Evolutionary conservation across 2,113 vertebrate species (phyloP).

Genomic region (Furnarius figulus): DNA sequence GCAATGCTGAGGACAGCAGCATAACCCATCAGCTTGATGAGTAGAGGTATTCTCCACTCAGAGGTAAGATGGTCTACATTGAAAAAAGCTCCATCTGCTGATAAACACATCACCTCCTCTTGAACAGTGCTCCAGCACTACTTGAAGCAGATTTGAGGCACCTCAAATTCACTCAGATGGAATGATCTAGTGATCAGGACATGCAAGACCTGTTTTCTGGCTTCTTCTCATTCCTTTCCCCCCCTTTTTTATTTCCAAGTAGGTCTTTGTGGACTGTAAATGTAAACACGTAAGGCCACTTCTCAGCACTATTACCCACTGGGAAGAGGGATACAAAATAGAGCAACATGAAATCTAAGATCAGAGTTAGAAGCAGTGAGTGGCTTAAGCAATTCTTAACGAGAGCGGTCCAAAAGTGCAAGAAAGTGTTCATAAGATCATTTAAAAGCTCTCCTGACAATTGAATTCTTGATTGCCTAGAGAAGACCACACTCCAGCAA

Average conservation of each 20-base stretch:
- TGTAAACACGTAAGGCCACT: neutral
- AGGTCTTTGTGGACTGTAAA: neutral
- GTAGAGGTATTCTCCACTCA: neutral
- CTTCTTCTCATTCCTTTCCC: neutral
- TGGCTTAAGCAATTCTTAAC: neutral
- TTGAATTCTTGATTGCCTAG: neutral
- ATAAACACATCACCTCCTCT: neutral
- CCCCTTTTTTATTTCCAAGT: neutral
- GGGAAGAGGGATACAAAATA: neutral
- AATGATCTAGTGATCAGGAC: neutral
- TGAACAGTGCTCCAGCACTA: neutral
- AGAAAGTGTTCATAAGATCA: neutral
- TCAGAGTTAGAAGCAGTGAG: neutral
- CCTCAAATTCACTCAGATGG: neutral
- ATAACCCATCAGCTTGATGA: neutral
- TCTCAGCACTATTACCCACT: rapidly evolving
- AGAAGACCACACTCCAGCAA: neutral
- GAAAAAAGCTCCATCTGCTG: neutral
- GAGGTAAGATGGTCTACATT: neutral
- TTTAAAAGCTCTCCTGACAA: neutral
- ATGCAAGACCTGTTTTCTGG: neutral
- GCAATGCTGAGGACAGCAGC: neutral
- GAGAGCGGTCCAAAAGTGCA: neutral
- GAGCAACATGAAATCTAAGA: neutral
- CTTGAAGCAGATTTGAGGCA: neutral